Evolutionary conservation across 2,113 vertebrate genomes (phyloP), one percentile per base, ranked within the genome.

Genomic region (Nerophis lumbriciformis): DNA sequence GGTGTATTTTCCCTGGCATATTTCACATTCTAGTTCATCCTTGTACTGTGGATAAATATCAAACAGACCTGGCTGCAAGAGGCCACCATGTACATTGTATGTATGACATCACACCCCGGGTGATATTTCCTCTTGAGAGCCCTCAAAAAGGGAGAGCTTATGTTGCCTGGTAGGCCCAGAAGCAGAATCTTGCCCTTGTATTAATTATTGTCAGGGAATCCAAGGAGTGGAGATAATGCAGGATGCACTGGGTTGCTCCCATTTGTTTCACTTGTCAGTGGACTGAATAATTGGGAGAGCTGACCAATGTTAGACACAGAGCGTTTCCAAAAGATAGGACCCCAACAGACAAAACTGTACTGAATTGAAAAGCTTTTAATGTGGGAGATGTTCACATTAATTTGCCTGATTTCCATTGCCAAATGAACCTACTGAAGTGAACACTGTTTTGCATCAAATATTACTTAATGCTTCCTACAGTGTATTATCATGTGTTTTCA

Each of bases 181-280:
- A 88, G 83, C 85, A 85, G 85, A 81, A 72, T 85, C 86, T 85
- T 88, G 87, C 82, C 82, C 84, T 88, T 90, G 87, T 90, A 85
- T 89, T 90, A 88, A 90, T 90, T 89, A 90, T 90, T 89, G 88
- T 89, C 85, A 82, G 88, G 81, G 87, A 89, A 90, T 89, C 86
- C 87, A 84, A 86, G 80, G 88, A 84, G 85, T 85, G 88, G 83
- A 89, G 89, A 90, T 91, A 91, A 90, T 89, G 84, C 88, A 88
- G 85, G 88, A 90, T 87, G 86, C 88, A 87, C 87, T 87, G 83
- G 16, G 71, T 89, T 86, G 87, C 78, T 86, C 83, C 84, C 84
- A 81, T 91, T 90, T 90, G 88, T 91, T 90, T 91, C 88, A 86
- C 88, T 91, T 90, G 88, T 91, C 88, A 90, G 79, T 91, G 90